These are phyloP conservation scores for Cyphomyrus plagiostoma DNA, from an alignment of 2,113 vertebrate species.

Conservation along the genomic window DNA sequence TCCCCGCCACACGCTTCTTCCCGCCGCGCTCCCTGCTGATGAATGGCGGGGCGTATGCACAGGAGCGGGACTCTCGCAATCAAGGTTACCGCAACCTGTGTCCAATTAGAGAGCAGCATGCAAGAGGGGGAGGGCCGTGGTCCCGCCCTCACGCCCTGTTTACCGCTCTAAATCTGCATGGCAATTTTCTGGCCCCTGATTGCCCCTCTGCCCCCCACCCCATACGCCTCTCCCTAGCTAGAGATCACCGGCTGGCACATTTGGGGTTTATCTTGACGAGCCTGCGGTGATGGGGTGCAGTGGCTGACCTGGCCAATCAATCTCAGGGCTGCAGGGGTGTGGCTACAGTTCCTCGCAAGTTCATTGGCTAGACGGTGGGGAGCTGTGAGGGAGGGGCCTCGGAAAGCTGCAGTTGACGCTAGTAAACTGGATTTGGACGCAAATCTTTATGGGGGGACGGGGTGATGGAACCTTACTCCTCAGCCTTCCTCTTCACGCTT, in stretches of 20 bases:
- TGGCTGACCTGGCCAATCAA: conserved; percentile 46
- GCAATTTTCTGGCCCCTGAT: conserved; percentile 60
- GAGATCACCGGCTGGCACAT: conserved; percentile 43
- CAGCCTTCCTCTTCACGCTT: not conserved
- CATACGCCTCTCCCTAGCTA: conserved; percentile 34
- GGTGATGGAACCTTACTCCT: not conserved
- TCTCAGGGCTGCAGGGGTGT: not conserved
- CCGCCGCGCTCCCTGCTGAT: conserved; percentile 64
- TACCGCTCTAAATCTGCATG: conserved; percentile 64
- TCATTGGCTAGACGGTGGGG: not conserved
- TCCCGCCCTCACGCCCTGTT: conserved; percentile 45
- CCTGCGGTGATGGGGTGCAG: conserved; percentile 30
- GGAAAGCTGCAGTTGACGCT: not conserved
- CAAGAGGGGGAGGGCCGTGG: conserved; percentile 25
- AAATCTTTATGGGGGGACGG: not conserved
- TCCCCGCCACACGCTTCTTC: conserved; percentile 59
- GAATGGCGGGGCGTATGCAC: conserved; percentile 61
- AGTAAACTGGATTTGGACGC: not conserved
- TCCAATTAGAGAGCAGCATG: conserved; percentile 53
- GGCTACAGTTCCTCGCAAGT: not conserved
- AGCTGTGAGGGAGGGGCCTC: not conserved
- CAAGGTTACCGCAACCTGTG: conserved; percentile 69
- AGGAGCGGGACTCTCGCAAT: conserved; percentile 56
- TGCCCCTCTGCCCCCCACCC: conserved; percentile 38
- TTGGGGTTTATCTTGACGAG: conserved; percentile 12